Evolutionary conservation across 53 echinoderm and acorn worm species (phyloP).

Genomic region (Echinometra lucunter): DNA sequence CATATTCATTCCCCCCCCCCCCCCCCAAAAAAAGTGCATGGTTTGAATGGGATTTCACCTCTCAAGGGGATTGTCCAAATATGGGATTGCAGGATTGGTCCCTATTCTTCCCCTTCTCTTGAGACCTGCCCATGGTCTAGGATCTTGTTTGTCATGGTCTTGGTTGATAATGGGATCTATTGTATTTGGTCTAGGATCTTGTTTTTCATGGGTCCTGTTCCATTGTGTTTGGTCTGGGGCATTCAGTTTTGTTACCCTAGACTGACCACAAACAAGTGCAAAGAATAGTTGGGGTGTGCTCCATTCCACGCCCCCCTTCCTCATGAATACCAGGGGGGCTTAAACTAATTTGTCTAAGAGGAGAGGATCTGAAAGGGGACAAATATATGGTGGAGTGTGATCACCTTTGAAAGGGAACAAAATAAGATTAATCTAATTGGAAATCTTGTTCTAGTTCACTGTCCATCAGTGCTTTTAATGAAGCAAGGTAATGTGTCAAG

Average conservation of each 20-base stretch:
- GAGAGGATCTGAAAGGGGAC: not conserved
- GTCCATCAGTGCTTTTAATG: not conserved
- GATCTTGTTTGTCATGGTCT: slow-evolving; percentile 2
- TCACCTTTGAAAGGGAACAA: not conserved
- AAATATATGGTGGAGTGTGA: slow-evolving; percentile 8
- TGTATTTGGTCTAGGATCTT: slow-evolving; percentile 9
- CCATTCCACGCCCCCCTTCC: slow-evolving; percentile 13
- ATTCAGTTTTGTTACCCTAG: slow-evolving; percentile 20
- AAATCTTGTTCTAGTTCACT: slow-evolving; percentile 13
- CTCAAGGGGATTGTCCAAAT: not conserved
- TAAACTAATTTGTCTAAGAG: slow-evolving; percentile 53
- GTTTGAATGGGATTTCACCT: not conserved
- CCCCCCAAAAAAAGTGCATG: not conserved
- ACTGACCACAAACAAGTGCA: slow-evolving; percentile 47
- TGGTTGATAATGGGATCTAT: not conserved
- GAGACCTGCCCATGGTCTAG: slow-evolving; percentile 5
- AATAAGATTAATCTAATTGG: slow-evolving; percentile 2
- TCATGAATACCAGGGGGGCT: slow-evolving; percentile 6
- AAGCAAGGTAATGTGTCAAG: not conserved
- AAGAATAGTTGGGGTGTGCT: slow-evolving; percentile 44
- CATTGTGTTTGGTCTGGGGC: slow-evolving; percentile 26
- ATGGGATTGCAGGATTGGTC: not conserved
- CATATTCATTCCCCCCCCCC: too few relatives aligned
- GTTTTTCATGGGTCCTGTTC: slow-evolving; percentile 6
- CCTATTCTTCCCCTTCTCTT: not conserved